phyloP scores from a whole-genome alignment of 1,140 invertebrate species.

The Atta cephalotes region DNA sequence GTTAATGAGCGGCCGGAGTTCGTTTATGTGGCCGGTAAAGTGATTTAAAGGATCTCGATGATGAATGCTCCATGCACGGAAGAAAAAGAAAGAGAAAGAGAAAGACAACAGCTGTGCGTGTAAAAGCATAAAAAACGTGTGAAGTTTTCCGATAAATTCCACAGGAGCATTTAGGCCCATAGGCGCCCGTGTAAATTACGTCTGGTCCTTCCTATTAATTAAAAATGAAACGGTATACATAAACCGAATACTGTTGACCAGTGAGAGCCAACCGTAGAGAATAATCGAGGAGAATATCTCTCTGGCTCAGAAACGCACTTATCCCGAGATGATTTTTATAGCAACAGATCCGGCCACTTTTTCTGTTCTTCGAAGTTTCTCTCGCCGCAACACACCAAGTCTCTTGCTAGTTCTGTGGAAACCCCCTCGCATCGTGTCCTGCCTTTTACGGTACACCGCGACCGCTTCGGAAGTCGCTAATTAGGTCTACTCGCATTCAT shows the following conservation, averaged over 20 bases:
- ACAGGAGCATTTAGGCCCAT: constrained; percentile 29
- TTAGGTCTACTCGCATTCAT: constrained; percentile 70
- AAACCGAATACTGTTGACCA: constrained; percentile 21
- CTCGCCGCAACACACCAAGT: neutral
- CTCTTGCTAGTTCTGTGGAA: neutral
- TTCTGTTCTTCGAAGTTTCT: constrained; percentile 37
- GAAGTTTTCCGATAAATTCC: constrained; percentile 55
- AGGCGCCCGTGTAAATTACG: constrained; percentile 39
- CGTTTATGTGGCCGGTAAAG: constrained; percentile 39
- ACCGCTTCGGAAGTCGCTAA: constrained; percentile 66
- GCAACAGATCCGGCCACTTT: constrained; percentile 44
- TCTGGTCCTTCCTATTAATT: constrained; percentile 34
- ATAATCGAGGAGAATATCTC: constrained; percentile 11
- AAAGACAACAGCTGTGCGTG: constrained; percentile 27
- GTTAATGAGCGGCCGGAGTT: constrained; percentile 54
- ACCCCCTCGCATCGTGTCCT: constrained; percentile 40
- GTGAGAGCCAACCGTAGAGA: neutral
- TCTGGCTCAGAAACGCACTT: constrained; percentile 53
- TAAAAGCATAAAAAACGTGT: neutral
- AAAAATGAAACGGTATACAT: constrained; percentile 35
- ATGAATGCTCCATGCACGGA: constrained; percentile 23
- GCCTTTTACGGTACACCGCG: constrained; percentile 57
- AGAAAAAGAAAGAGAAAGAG: neutral
- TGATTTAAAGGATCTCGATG: constrained; percentile 60
- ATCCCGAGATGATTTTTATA: constrained; percentile 59